Conservation (phyloP, 2,113 vertebrate species). For the Parotia lawesii region DNA sequence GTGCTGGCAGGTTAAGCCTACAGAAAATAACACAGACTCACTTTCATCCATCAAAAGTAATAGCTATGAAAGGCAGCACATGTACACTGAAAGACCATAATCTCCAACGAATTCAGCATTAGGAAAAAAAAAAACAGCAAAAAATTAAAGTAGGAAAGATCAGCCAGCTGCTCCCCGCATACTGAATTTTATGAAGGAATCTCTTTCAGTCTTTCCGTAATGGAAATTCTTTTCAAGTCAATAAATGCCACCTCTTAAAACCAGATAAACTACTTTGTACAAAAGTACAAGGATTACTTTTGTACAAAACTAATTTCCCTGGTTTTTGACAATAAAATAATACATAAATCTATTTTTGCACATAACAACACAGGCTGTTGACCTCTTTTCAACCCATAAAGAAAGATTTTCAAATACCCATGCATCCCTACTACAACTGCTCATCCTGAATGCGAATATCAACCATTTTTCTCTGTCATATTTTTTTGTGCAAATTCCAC, state of each 20-base stretch:
- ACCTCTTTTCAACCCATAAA: background rate
- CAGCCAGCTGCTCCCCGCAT: background rate
- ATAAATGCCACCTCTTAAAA: background rate
- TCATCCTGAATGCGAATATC: background rate
- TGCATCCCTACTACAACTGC: background rate
- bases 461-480: background rate
- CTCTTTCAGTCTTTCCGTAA: background rate
- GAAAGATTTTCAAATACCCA: background rate
- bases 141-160: background rate
- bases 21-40: background rate
- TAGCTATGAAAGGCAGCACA: background rate
- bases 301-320: background rate
- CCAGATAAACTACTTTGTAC: background rate
- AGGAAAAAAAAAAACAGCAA: background rate
- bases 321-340: background rate
- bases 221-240: background rate
- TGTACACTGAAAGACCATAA: background rate
- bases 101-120: background rate
- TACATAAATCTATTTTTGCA: background rate
- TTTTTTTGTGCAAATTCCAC: background rate
- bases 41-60: background rate
- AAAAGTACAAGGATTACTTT: background rate
- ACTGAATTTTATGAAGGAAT: background rate
- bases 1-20: slow-evolving; percentile 92
- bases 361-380: background rate